These are phyloP conservation scores for Sinella curviseta DNA, from an alignment of 1,140 invertebrate genomes.

Conservation along the genomic window DNA sequence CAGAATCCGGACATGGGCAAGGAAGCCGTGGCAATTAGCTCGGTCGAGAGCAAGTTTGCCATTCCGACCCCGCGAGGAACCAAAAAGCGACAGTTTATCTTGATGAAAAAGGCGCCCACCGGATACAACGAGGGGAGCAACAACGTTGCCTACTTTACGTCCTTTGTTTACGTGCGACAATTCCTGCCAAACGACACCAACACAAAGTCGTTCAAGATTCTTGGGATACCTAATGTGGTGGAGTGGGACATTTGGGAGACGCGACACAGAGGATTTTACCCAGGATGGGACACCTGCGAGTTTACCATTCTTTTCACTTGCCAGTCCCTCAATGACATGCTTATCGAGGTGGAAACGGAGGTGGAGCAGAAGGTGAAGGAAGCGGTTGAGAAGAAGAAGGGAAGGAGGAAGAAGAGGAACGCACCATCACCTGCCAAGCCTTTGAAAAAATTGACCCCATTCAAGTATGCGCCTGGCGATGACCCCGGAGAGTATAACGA, in stretches of 20 bases:
- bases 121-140: not conserved
- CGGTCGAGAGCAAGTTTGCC: not conserved
- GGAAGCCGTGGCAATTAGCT: not conserved
- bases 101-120: not conserved
- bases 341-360: not conserved
- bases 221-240: not conserved
- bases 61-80: not conserved
- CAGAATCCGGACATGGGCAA: not conserved
- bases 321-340: not conserved
- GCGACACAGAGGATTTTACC: not conserved
- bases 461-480: not conserved
- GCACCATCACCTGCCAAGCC: too few relatives aligned
- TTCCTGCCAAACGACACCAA: not conserved
- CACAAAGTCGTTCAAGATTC: not conserved
- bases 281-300: not conserved
- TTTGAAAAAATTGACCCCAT: not conserved
- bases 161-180: not conserved
- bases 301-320: not conserved
- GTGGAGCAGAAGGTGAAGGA: too few relatives aligned
- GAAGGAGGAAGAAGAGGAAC: not conserved
- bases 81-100: not conserved
- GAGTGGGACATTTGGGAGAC: conserved; percentile 3
- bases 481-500: not conserved
- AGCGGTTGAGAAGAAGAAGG: not conserved
- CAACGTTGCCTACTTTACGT: not conserved